Base-by-base conservation (phyloP, 1,140 invertebrate genomes). In the Agrilus planipennis region DNA sequence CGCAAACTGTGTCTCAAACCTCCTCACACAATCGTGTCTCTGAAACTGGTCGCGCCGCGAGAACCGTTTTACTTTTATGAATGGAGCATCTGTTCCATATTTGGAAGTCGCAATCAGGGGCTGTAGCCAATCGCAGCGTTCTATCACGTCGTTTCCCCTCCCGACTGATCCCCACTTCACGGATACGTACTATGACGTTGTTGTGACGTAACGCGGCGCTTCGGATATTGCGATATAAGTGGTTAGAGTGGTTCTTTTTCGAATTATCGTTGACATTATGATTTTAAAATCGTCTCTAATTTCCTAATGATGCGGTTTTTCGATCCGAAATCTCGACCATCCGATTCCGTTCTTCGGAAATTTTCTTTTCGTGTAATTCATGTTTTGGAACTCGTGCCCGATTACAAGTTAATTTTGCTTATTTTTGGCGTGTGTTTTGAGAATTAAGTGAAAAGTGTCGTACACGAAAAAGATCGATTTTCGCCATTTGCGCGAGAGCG, bases 81-180 rank as follows among this genome's bases (percentile, higher is more conserved):
- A 72, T 72, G 70, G 64, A 70, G 55, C 53, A 57, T 57, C 57
- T 62, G 61, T 61, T 57, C 63, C 63, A 64, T 64, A 64, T 65
- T 65, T 62, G 62, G 63, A 57, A 59, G 52, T 55, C 58, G 51
- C 54, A 47, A 50, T 54, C 53, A 48, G 51, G 50, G 53, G 39
- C 44, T 23, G 45, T 50, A 53, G 50, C 66, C 67, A 64, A 53
- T 53, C 31, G 45, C 42, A 49, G 20, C 17, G 39, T 22, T 35
- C 37, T 36, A 46, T 41, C 25, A 31, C 37, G 27, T 34, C 15
- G 36, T 37, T 37, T 47, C 42, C 23, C 49, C 45, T 31, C 46
- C 46, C 45, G 34, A 29, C 19, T 29, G 29, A 45, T 41, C 51
- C 52, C 52, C 54, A 50, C 48, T 40, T 41, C 28, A 12, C 29